phyloP scores from a whole-genome alignment of 2,113 vertebrate species.

The Lathamus discolor region DNA sequence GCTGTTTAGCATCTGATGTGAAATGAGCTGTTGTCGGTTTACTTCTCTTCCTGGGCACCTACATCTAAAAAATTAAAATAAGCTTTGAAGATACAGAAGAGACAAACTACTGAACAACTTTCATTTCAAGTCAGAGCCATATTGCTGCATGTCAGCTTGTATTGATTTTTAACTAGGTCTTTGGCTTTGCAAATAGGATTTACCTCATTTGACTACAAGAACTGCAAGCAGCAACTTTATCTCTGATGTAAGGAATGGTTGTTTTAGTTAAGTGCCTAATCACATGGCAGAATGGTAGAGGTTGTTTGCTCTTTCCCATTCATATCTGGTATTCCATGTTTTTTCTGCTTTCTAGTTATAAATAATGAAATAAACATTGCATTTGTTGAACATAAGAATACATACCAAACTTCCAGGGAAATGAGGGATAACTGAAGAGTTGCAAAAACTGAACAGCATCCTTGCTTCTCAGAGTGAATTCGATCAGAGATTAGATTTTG shows the following conservation, averaged over 20 bases:
- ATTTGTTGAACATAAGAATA: neutral
- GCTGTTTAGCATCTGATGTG: constrained; percentile 30
- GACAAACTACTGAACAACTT: constrained; percentile 38
- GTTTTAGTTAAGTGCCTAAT: neutral
- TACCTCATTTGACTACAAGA: neutral
- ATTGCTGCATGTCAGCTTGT: neutral
- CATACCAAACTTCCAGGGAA: neutral
- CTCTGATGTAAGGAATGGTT: neutral
- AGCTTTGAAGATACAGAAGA: constrained; percentile 28
- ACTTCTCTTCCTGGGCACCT: constrained; percentile 36
- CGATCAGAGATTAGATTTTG: neutral
- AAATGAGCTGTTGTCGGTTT: neutral
- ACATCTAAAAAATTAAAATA: constrained; percentile 33
- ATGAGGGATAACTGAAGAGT: neutral
- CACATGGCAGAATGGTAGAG: neutral
- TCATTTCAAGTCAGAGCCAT: neutral
- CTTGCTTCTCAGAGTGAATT: neutral
- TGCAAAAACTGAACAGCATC: neutral
- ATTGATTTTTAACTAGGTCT: constrained; percentile 28
- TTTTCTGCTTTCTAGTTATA: neutral
- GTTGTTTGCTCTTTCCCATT: neutral
- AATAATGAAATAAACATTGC: neutral
- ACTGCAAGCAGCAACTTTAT: neutral
- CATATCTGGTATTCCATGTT: neutral
- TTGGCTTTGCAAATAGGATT: neutral